Evolutionary conservation across 2,113 vertebrate species (phyloP).

Genomic region (Sprattus sprattus): DNA sequence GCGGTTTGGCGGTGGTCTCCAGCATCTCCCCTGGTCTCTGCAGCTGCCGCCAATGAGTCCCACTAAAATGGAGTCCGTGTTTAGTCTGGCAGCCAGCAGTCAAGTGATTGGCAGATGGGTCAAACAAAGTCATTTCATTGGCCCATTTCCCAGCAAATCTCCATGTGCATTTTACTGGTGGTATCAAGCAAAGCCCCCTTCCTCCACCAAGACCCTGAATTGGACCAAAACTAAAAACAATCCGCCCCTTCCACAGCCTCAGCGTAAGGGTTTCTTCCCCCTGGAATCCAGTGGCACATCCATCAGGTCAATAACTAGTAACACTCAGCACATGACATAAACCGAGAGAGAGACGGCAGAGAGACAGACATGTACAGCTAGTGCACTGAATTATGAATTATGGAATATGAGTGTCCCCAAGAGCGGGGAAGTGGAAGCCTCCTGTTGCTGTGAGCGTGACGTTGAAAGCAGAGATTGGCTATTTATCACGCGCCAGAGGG

Average conservation of each 20-base stretch:
- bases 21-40: slow-evolving; percentile 53
- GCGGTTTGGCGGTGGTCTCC: slow-evolving; percentile 20
- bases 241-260: neutral
- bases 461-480: slow-evolving; percentile 9
- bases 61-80: slow-evolving; percentile 84
- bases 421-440: neutral
- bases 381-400: slow-evolving; percentile 11
- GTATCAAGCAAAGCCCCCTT: slow-evolving; percentile 27
- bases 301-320: slow-evolving; percentile 27
- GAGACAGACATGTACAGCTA: neutral
- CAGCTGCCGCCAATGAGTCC: slow-evolving; percentile 87
- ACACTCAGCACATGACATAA: slow-evolving; percentile 22
- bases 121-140: slow-evolving; percentile 88
- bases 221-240: neutral
- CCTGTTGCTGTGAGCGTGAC: neutral
- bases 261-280: neutral
- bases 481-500: slow-evolving; percentile 17
- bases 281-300: neutral
- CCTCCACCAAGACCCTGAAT: neutral
- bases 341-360: neutral
- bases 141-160: slow-evolving; percentile 83
- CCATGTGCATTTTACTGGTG: slow-evolving; percentile 70
- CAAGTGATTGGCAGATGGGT: slow-evolving; percentile 95
- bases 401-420: slow-evolving; percentile 1
- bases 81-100: slow-evolving; percentile 93